A percentile compares a stretch with the other conserved stretches of the same genome.
phyloP scores from a whole-genome alignment of 2,888 invertebrate species.

The Pheosia tremula region DNA sequence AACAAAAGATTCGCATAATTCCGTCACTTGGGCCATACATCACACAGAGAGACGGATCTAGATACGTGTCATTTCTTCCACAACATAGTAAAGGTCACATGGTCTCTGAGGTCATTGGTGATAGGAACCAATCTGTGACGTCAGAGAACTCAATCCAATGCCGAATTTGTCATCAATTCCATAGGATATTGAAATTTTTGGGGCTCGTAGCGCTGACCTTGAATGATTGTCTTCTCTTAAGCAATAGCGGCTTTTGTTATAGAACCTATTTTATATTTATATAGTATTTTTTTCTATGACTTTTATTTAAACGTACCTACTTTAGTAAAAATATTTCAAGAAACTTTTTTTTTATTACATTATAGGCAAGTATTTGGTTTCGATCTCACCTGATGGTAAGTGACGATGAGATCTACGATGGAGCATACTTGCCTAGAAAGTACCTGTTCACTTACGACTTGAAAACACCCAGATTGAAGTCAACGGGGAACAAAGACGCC shows the following conservation, averaged over 20 bases:
- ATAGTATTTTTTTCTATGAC: too few relatives aligned
- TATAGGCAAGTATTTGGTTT: too few relatives aligned
- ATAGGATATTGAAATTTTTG: not conserved
- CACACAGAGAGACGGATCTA: slow-evolving; percentile 72
- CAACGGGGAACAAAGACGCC: too few relatives aligned
- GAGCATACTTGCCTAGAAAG: too few relatives aligned
- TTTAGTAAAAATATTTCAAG: too few relatives aligned
- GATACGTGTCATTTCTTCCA: slow-evolving; percentile 69
- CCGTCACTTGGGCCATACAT: slow-evolving; percentile 45
- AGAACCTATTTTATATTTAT: too few relatives aligned
- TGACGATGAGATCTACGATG: too few relatives aligned
- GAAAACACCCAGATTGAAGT: too few relatives aligned
- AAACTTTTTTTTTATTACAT: too few relatives aligned
- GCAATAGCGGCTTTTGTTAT: not conserved
- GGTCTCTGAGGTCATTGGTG: slow-evolving; percentile 52
- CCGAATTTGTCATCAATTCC: slow-evolving; percentile 27
- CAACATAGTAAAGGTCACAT: slow-evolving; percentile 59
- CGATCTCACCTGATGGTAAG: too few relatives aligned
- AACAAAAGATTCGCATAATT: slow-evolving; percentile 7
- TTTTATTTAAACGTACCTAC: too few relatives aligned
- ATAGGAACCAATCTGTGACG: slow-evolving; percentile 47
- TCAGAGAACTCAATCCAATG: slow-evolving; percentile 36
- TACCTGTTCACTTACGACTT: too few relatives aligned
- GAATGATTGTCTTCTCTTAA: not conserved
- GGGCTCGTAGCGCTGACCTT: not conserved